Conservation (phyloP, 1,140 invertebrate genomes). For the Melitaea cinxia region DNA sequence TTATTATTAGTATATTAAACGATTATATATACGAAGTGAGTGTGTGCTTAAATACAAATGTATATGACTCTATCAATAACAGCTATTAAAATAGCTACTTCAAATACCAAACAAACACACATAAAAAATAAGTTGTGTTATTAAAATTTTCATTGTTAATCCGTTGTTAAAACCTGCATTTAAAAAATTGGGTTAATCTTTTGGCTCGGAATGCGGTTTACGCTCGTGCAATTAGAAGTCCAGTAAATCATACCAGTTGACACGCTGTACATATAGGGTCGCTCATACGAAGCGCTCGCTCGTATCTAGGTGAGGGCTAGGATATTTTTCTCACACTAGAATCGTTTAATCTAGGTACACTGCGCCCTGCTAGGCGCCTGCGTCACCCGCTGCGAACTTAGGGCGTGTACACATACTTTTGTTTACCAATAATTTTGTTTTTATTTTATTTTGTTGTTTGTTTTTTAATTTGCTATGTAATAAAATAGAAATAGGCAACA, state of each 20-base stretch:
- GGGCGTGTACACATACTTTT: constrained; percentile 23
- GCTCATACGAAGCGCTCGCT: constrained; percentile 35
- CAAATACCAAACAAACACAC: neutral
- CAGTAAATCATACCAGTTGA: constrained; percentile 34
- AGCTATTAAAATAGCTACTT: too few relatives aligned
- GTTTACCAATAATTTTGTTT: constrained; percentile 1
- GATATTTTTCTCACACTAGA: constrained; percentile 73
- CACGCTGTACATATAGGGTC: constrained; percentile 39
- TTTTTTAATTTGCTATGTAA: neutral
- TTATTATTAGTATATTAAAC: too few relatives aligned
- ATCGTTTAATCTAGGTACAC: constrained; percentile 39
- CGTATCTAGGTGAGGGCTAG: constrained; percentile 69
- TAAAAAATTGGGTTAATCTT: constrained; percentile 23
- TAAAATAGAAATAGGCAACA: neutral
- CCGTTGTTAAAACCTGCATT: constrained; percentile 9
- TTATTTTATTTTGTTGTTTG: neutral
- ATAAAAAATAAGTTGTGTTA: neutral
- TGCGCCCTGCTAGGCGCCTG: constrained; percentile 47
- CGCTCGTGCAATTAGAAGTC: constrained; percentile 19
- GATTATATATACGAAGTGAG: too few relatives aligned
- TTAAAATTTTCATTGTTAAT: constrained; percentile 6
- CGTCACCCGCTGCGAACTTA: constrained; percentile 37
- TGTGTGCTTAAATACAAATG: too few relatives aligned
- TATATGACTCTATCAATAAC: too few relatives aligned
- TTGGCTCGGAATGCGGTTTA: constrained; percentile 29